Evolutionary conservation across 2,888 invertebrate species (phyloP).

Genomic region (Podotricha telesiphe): DNA sequence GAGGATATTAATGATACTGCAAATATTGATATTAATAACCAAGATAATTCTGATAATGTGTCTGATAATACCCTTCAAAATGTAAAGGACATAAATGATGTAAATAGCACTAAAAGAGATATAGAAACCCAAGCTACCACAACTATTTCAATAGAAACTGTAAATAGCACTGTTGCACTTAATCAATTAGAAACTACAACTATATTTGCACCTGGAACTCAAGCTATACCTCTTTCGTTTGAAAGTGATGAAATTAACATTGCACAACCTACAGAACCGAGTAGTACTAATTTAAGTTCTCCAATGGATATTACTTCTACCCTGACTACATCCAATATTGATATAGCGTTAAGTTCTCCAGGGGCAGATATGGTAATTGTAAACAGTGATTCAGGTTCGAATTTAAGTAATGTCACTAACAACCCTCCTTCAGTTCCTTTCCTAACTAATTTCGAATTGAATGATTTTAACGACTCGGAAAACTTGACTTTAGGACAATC

Average conservation of each 20-base stretch:
- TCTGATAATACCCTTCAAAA: slow-evolving; percentile 65
- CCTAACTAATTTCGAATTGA: slow-evolving; percentile 63
- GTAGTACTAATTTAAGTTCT: slow-evolving; percentile 15
- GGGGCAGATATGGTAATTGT: slow-evolving; percentile 43
- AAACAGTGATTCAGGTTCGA: slow-evolving; percentile 48
- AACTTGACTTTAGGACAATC: slow-evolving; percentile 37
- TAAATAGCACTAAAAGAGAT: slow-evolving; percentile 65
- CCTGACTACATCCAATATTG: slow-evolving; percentile 23
- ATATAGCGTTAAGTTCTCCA: slow-evolving; percentile 32
- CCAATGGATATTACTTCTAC: slow-evolving; percentile 8
- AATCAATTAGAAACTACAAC: slow-evolving; percentile 50
- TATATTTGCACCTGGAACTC: slow-evolving; percentile 55
- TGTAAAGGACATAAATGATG: slow-evolving; percentile 58
- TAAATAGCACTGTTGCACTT: slow-evolving; percentile 60
- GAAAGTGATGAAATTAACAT: slow-evolving; percentile 21
- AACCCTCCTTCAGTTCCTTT: slow-evolving; percentile 61
- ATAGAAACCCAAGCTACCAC: slow-evolving; percentile 50
- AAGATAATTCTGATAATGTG: slow-evolving; percentile 46
- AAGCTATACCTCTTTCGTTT: slow-evolving; percentile 51
- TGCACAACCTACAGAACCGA: slow-evolving; percentile 19
- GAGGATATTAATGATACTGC: slow-evolving; percentile 77
- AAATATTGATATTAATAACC: slow-evolving; percentile 61
- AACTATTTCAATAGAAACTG: slow-evolving; percentile 55
- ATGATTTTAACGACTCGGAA: slow-evolving; percentile 54
- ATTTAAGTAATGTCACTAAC: slow-evolving; percentile 55